Percentiles rank a stretch among this genome's conserved stretches.
phyloP scores from a whole-genome alignment of 2,797 vertebrate genomes.

The Sebastes paucispinis region DNA sequence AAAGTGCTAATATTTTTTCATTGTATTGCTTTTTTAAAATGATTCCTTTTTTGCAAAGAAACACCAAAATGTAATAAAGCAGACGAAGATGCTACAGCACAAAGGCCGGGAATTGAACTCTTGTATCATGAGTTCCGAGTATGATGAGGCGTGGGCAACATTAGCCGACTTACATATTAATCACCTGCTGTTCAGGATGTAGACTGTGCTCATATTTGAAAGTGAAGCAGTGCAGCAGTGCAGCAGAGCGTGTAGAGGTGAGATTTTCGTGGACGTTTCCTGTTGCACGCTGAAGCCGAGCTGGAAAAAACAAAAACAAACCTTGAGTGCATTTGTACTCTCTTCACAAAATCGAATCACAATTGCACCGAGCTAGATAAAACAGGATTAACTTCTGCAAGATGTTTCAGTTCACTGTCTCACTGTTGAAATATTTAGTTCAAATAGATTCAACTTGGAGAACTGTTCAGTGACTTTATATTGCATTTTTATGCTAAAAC shows the following conservation, averaged over 20 bases:
- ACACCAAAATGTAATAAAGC: background rate
- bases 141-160: background rate
- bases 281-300: background rate
- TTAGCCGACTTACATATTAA: constrained; percentile 15
- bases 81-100: background rate
- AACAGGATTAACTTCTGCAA: background rate
- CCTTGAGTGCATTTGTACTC: no score
- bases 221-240: background rate
- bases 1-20: background rate
- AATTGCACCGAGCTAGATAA: background rate
- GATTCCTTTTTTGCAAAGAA: background rate
- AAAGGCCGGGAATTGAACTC: background rate
- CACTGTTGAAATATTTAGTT: background rate
- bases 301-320: background rate
- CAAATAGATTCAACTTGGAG: background rate
- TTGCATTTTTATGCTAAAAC: background rate
- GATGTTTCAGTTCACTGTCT: background rate
- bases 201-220: constrained; percentile 1
- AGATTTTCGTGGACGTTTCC: background rate
- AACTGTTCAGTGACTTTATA: background rate
- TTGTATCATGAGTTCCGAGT: background rate
- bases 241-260: background rate
- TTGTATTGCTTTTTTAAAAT: background rate
- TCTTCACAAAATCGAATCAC: background rate
- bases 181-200: constrained; percentile 9